Base-by-base conservation (phyloP, 2,113 vertebrate species). In the Dipodomys spectabilis region DNA sequence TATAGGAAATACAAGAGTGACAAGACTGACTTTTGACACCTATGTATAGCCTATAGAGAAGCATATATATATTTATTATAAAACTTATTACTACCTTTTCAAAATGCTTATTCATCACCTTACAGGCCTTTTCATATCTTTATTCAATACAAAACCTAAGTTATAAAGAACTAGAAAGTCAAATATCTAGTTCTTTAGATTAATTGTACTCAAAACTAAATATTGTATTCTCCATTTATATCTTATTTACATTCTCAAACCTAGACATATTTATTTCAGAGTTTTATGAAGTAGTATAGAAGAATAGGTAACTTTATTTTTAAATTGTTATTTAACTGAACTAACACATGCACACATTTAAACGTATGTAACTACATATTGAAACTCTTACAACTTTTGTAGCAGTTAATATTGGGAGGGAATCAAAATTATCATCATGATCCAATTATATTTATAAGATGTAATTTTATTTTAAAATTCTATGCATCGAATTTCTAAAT, bases 391-490 rank as follows among this genome's bases (percentile, higher is more conserved):
- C 13, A 73, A 1, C 0, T 73, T 81, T 91, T 60, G 0, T 90
- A 39, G 23, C 16, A 27, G 7, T 39, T 82, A 44, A 45, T 79
- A n/a, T 1, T 20, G 32, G 4, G 57, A 3, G 86, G 64, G 60
- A 16, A 20, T 71, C 12, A 68, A 84, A 90, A 68, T 88, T 65
- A 73, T 78, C 13, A 84, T 53, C 2, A 44, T 32, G 22, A 81
- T 78, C 19, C 28, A 78, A n/a, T 73, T 64, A 30, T 32, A 67
- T 71, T 83, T 90, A 57, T 32, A 80, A 9, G 19, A 45, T 44
- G 60, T 45, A 57, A 86, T 72, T 92, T 74, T 72, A 73, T 60
- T 86, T 72, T 92, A 82, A 85, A 87, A 64, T 92, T 30, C 1
- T 92, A 18, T 32, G n/a, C 64, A 39, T 27, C 84, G 16, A 67